A percentile compares a stretch with the other conserved stretches of the same genome.
Conservation (phyloP, 2,888 invertebrate genomes). For the Cremastinae sp. region DNA sequence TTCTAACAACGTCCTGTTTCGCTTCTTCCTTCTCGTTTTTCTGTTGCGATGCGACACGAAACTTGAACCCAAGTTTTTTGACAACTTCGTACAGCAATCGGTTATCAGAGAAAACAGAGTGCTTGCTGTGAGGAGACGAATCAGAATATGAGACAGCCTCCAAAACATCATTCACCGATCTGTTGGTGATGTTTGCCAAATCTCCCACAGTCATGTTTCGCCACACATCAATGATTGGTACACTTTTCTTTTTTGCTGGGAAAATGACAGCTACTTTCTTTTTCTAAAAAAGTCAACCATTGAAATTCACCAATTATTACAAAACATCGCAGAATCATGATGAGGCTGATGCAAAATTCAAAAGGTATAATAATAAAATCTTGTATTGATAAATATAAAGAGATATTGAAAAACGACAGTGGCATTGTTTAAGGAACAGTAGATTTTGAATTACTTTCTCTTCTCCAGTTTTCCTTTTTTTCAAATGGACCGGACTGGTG, state of each 20-base stretch:
- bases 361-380: too few species aligned
- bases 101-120: slow-evolving; percentile 84
- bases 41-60: slow-evolving; percentile 83
- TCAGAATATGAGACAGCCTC: slow-evolving; percentile 86
- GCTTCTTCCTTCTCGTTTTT: slow-evolving; percentile 78
- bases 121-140: slow-evolving; percentile 82
- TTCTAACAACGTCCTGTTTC: slow-evolving; percentile 70
- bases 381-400: too few species aligned
- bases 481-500: slow-evolving; percentile 79
- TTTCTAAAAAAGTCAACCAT: slow-evolving; percentile 36
- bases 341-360: too few species aligned
- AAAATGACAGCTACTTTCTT: slow-evolving; percentile 10
- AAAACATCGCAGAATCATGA: too few species aligned
- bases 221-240: slow-evolving; percentile 88
- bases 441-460: slow-evolving; percentile 82
- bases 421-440: neutral
- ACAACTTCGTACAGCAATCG: slow-evolving; percentile 86
- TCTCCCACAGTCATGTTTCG: slow-evolving; percentile 90
- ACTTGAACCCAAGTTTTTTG: slow-evolving; percentile 86
- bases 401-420: too few species aligned
- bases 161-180: slow-evolving; percentile 86
- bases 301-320: too few species aligned
- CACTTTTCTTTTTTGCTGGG: slow-evolving; percentile 78
- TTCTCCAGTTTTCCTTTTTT: slow-evolving; percentile 84
- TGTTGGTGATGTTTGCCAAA: slow-evolving; percentile 85